Conservation (phyloP, 2,888 invertebrate species). For the Cheilosia urbana region DNA sequence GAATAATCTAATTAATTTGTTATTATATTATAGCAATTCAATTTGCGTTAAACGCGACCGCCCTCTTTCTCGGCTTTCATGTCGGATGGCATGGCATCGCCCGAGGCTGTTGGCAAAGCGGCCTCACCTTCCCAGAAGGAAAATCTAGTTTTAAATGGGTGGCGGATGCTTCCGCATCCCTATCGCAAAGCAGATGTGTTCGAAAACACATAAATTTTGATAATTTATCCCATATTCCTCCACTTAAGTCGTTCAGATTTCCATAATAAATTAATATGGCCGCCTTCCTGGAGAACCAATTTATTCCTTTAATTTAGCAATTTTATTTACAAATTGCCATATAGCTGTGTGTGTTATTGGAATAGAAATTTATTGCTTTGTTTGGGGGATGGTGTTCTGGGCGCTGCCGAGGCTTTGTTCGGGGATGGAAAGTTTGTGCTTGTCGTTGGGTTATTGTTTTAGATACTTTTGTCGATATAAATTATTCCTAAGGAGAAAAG, state of each 20-base stretch:
- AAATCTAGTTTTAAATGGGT: conserved; percentile 24
- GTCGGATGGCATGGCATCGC: not conserved
- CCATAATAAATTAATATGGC: conserved; percentile 82
- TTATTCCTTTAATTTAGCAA: conserved; percentile 83
- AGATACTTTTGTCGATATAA: conserved; percentile 74
- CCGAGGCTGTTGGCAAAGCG: not conserved
- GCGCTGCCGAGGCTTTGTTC: conserved; percentile 43
- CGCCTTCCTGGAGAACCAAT: conserved; percentile 76
- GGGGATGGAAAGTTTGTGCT: conserved; percentile 57
- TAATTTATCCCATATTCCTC: conserved; percentile 83
- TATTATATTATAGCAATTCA: conserved; percentile 57
- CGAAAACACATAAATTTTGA: conserved; percentile 81
- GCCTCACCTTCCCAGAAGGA: conserved; percentile 19
- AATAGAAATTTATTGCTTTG: conserved; percentile 74
- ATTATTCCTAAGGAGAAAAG: conserved; percentile 69
- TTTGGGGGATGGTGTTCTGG: conserved; percentile 36
- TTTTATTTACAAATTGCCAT: conserved; percentile 82
- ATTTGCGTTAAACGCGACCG: conserved; percentile 32
- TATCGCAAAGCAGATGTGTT: conserved; percentile 76
- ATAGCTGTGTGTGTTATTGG: conserved; percentile 65
- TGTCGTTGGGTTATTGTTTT: conserved; percentile 74
- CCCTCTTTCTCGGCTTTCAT: not conserved
- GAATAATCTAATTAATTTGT: conserved; percentile 54
- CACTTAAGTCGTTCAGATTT: conserved; percentile 83
- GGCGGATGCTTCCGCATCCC: conserved; percentile 13